Evolutionary conservation across 1,140 invertebrate species (phyloP), one percentile per base, ranked within the genome.

Genomic region (Leptinotarsa lineolata): DNA sequence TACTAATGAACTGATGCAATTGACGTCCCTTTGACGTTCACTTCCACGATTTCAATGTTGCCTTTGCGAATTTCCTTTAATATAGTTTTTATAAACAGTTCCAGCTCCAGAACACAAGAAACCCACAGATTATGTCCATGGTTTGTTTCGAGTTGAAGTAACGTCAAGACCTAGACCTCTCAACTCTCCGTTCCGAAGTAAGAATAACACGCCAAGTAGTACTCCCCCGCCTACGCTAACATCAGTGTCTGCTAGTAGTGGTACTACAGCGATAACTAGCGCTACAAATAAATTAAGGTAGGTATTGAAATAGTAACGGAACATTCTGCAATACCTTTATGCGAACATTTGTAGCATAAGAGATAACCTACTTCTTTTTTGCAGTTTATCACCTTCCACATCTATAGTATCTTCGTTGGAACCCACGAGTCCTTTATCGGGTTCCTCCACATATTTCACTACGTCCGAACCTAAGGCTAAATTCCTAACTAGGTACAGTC

Each of bases 101-200:
- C 90, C 91, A 85, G 88, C 88, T 82, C 89, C 90, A 63, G 90
- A 91, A 76, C 88, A 90, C 77, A 94, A 93, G 85, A 92, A 91
- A 78, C 88, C 91, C 30, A 90, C 91, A 72, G 91, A 94, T 82
- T 95, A 94, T 83, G 92, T 95, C 79, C 89, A 89, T 81, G 93
- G 92, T 71, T 83, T 95, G 64, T 94, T 95, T 83, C 89, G 90
- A 83, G 86, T 92, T 63, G 89, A 92, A 80, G 86, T 92, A 64
- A 88, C 88, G 39, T 84, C 89, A 44, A 86, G 88, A 74, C 87
- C 89, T 39, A 80, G 83, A 73, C 81, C 81, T 15, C 60, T 72
- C 1, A 83, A 82, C 78, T 83, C 82, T 4, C 82, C 81, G 11
- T 83, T 84, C 68, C 76, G 82, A 72, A 82, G 82, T 77, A 77